Evolutionary conservation across 2,113 vertebrate species (phyloP).

Genomic region (Cryptoleucopteryx plumbea): DNA sequence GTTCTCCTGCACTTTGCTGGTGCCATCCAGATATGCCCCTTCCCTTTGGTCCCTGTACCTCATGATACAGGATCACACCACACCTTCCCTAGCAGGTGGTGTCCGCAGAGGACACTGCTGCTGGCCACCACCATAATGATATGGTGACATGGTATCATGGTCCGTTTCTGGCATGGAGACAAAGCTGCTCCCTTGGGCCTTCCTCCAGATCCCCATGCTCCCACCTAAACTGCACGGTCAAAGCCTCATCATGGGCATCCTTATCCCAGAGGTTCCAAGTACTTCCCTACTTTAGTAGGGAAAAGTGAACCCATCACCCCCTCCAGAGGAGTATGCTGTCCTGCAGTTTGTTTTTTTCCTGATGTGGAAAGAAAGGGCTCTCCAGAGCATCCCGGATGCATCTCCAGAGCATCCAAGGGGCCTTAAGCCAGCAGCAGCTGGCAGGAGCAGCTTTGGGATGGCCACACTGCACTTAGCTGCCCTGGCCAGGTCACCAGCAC

Average conservation of each 20-base stretch:
- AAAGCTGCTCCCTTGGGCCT: background rate
- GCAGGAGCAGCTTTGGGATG: background rate
- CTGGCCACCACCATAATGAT: background rate
- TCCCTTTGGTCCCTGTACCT: background rate
- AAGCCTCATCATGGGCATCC: background rate
- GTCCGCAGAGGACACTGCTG: background rate
- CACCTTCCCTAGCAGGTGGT: background rate
- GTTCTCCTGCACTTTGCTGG: background rate
- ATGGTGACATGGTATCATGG: background rate
- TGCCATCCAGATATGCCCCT: background rate
- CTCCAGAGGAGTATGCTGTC: background rate
- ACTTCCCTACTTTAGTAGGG: background rate
- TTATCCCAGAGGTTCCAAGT: background rate
- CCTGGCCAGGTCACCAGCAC: background rate
- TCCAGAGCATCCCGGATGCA: background rate
- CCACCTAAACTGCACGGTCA: fast-evolving
- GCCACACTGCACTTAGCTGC: background rate
- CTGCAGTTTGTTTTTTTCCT: background rate
- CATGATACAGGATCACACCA: background rate
- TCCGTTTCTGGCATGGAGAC: background rate
- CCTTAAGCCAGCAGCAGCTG: fast-evolving
- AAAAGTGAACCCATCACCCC: background rate
- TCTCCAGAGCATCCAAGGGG: background rate
- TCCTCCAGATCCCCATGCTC: background rate
- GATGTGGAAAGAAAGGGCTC: background rate